Conservation (phyloP, 1,140 invertebrate genomes). For the Mesaphorura yosii region DNA sequence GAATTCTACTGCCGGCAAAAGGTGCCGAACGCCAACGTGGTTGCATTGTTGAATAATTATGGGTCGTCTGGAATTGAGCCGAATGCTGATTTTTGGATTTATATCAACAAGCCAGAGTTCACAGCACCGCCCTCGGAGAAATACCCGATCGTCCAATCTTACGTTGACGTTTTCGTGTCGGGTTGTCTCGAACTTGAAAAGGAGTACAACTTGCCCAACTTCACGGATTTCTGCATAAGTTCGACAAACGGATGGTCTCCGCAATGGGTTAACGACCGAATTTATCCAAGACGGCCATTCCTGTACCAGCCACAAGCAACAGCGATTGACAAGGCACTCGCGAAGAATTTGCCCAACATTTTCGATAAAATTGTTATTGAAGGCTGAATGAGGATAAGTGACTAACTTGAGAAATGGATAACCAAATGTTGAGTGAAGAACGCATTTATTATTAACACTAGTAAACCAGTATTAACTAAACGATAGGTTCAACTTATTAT, state of each 20-base stretch:
- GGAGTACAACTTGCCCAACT: constrained; percentile 9
- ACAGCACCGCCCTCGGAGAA: not conserved
- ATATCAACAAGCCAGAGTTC: constrained; percentile 15
- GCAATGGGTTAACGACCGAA: constrained; percentile 17
- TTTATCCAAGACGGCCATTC: constrained; percentile 17
- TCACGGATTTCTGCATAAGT: constrained; percentile 7
- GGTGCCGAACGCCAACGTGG: constrained; percentile 1
- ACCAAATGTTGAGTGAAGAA: too few species aligned
- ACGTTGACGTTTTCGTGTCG: constrained; percentile 13
- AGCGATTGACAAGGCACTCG: constrained; percentile 10
- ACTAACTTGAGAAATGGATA: too few species aligned
- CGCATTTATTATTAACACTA: too few species aligned
- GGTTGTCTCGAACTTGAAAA: constrained; percentile 21
- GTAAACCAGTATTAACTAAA: too few species aligned
- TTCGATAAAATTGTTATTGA: constrained; percentile 14
- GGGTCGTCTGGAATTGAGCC: not conserved
- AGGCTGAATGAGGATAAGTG: too few species aligned
- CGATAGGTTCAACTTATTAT: too few species aligned
- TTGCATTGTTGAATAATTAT: not conserved
- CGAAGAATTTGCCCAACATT: not conserved
- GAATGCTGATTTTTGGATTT: constrained; percentile 19
- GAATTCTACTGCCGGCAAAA: constrained; percentile 15
- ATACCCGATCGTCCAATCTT: constrained; percentile 17
- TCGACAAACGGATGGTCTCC: constrained; percentile 10
- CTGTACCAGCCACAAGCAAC: constrained; percentile 9